Evolutionary conservation across 2,888 invertebrate genomes (phyloP), one percentile per base, ranked within the genome.

Genomic region (Orchesellides sinensis): DNA sequence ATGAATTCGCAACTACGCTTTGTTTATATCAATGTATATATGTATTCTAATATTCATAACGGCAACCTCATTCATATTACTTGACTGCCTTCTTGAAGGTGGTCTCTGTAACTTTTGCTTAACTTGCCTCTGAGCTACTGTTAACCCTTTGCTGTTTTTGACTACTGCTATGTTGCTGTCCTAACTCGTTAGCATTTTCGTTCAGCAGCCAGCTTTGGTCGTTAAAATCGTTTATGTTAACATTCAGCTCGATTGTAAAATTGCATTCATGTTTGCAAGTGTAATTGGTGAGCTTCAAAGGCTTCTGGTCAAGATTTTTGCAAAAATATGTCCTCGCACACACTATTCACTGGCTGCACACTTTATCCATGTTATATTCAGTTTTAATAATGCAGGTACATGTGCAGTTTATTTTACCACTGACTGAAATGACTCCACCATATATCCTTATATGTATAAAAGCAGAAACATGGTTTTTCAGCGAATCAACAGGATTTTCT

Each of bases 281-380:
- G 21, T 47, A 61, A 52, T 40, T n/a, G 56, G 56, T 56, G 56
- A 70, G 17, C n/a, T n/a, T 10, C 3, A 65, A 40, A 40, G 32
- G 72, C 72, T 73, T n/a, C 72, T 73, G 72, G 72, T 73, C 72
- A 73, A 73, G 49, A 73, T 73, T 73, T 70, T 61, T 61, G 61
- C 49, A 49, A 27, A 56, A 56, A 23, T 4, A 23, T 12, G 17
- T 10, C 10, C 10, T 4, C 5, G 10, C 4, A 49, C n/a, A n/a
- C 49, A 49, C n/a, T 5, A n/a, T n/a, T n/a, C n/a, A n/a, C n/a
- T n/a, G n/a, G n/a, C n/a, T n/a, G n/a, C n/a, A n/a, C n/a, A n/a
- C n/a, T n/a, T n/a, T n/a, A n/a, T n/a, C n/a, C n/a, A n/a, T n/a
- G n/a, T n/a, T n/a, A n/a, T n/a, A n/a, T n/a, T n/a, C n/a, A n/a